phyloP scores from a whole-genome alignment of 2,797 vertebrate species.

The Xenops minutus region DNA sequence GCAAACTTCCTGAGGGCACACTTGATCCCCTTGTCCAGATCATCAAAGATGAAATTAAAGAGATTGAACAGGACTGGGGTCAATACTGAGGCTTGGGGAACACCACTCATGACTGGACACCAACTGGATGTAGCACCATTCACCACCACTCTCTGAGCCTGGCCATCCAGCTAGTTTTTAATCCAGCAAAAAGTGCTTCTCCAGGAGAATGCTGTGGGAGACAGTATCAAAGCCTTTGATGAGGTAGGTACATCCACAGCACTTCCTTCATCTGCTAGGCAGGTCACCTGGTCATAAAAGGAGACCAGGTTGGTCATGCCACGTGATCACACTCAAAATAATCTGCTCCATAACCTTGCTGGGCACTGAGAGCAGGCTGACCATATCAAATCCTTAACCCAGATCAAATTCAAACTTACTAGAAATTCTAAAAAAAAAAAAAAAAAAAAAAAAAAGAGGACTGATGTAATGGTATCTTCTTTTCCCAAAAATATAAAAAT shows the following conservation, averaged over 20 bases:
- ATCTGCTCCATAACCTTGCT: neutral
- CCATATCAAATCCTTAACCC: neutral
- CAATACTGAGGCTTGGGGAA: neutral
- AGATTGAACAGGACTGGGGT: neutral
- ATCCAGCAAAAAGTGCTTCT: neutral
- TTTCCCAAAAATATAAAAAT: neutral
- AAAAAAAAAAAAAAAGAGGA: rapidly evolving
- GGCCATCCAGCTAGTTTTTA: neutral
- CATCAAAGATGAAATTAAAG: neutral
- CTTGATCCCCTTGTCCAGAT: neutral
- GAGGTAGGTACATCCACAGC: neutral
- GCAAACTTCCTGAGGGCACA: neutral
- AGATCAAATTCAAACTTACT: neutral
- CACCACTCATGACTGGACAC: neutral
- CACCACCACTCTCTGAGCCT: neutral
- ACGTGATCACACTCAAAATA: neutral
- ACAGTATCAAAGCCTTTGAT: neutral
- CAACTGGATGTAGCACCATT: neutral
- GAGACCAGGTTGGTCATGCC: too few relatives aligned
- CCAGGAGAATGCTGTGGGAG: neutral
- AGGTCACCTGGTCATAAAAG: neutral
- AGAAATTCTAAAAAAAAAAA: neutral
- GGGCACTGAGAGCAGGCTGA: neutral
- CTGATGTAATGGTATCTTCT: neutral
- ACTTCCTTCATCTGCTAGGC: neutral